Evolutionary conservation across 2,888 invertebrate species (phyloP).

Genomic region (Eilema sororculum): DNA sequence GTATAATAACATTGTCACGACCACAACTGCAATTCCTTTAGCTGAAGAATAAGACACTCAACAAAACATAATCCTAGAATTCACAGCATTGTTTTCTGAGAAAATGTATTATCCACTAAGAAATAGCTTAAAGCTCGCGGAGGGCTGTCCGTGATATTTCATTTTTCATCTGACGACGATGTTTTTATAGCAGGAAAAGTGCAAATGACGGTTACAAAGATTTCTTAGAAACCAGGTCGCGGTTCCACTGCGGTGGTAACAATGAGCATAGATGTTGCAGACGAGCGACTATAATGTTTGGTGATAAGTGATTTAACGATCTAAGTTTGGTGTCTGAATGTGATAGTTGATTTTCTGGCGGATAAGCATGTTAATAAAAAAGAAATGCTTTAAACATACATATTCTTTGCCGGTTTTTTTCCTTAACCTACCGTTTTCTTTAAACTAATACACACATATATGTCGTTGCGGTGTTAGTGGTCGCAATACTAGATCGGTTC

Average conservation of each 20-base stretch:
- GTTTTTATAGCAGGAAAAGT: conserved; percentile 77
- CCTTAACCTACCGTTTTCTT: too few species aligned
- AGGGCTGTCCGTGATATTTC: conserved; percentile 75
- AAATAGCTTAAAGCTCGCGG: conserved; percentile 44
- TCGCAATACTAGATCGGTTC: too few species aligned
- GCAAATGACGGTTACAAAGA: conserved; percentile 81
- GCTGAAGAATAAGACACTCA: neutral
- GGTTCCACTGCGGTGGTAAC: conserved; percentile 58
- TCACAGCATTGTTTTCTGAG: conserved; percentile 43
- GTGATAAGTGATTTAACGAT: neutral
- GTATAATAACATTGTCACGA: neutral
- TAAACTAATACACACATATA: too few species aligned
- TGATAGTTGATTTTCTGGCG: too few species aligned
- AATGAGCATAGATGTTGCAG: conserved; percentile 52
- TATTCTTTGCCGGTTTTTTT: too few species aligned
- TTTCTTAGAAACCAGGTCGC: conserved; percentile 68
- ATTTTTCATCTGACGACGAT: conserved; percentile 78
- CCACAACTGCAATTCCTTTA: neutral
- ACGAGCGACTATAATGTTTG: conserved; percentile 52
- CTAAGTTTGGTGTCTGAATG: neutral
- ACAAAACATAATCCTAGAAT: conserved; percentile 12
- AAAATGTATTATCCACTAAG: conserved; percentile 47
- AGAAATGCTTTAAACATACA: too few species aligned
- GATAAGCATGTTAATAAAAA: too few species aligned
- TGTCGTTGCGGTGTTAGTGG: too few species aligned